Evolutionary conservation across 2,888 invertebrate species (phyloP).

Genomic region (Portevinia maculata): DNA sequence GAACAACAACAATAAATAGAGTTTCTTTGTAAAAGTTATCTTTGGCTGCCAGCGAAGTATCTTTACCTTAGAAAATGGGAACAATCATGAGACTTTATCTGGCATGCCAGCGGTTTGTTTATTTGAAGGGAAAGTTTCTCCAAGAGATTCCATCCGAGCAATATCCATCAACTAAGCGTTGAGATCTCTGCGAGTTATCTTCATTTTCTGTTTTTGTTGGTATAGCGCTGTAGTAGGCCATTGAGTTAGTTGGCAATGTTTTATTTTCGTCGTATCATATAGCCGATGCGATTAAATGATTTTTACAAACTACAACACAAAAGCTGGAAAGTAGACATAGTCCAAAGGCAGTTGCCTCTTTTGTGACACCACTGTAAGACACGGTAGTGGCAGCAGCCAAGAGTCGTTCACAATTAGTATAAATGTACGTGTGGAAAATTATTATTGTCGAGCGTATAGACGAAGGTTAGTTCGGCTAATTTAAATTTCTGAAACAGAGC

Average conservation of each 20-base stretch:
- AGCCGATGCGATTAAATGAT: conserved; percentile 2
- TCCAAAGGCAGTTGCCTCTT: conserved; percentile 30
- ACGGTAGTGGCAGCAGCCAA: neutral
- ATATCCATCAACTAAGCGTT: conserved; percentile 8
- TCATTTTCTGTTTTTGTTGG: conserved; percentile 4
- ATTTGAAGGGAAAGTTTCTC: conserved; percentile 56
- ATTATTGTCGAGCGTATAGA: conserved; percentile 12
- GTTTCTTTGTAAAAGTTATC: neutral
- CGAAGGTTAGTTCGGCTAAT: conserved; percentile 61
- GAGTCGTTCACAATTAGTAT: conserved; percentile 16
- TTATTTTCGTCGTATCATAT: conserved; percentile 17
- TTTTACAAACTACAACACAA: conserved; percentile 24
- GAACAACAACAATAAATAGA: conserved; percentile 19
- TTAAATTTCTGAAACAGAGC: conserved; percentile 44
- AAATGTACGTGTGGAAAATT: conserved; percentile 50
- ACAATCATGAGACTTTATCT: conserved; percentile 54
- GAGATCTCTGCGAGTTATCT: conserved; percentile 23
- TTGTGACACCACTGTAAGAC: too few species aligned
- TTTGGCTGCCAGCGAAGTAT: neutral
- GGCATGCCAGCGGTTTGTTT: conserved; percentile 26
- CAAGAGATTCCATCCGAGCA: conserved; percentile 27
- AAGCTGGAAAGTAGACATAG: conserved; percentile 12
- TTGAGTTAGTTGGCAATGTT: conserved; percentile 47
- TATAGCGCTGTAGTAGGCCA: conserved; percentile 51
- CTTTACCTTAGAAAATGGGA: conserved; percentile 40